A percentile compares a stretch with the other conserved stretches of the same genome.
Evolutionary conservation across 30 jellyfish, hydroid and myxozoan genomes (phyloP).

Genomic region (Catostylus mosaicus): DNA sequence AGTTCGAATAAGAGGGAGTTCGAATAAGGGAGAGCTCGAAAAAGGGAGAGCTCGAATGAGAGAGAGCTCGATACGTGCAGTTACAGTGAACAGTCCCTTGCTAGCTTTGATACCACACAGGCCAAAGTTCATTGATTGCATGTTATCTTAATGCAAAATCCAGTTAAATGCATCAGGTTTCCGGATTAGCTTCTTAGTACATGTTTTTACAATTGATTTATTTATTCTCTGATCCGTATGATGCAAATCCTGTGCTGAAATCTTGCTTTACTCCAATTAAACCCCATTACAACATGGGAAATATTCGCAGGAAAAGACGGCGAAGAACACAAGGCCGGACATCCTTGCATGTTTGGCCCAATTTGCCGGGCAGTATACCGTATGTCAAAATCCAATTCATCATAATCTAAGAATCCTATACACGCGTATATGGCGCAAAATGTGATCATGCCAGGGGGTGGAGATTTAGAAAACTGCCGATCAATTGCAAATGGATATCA

Average conservation of each 20-base stretch:
- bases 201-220: neutral
- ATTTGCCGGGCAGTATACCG: slow-evolving; percentile 10
- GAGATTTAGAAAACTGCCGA: neutral
- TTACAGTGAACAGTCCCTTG: too few relatives aligned
- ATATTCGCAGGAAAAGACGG: slow-evolving; percentile 39
- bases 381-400: neutral
- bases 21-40: too few relatives aligned
- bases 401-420: neutral
- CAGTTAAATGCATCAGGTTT: slow-evolving; percentile 2
- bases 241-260: slow-evolving; percentile 49
- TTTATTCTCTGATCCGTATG: slow-evolving; percentile 30
- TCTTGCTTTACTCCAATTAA: slow-evolving; percentile 23
- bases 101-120: too few relatives aligned
- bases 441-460: slow-evolving; percentile 1
- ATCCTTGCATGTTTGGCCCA: slow-evolving; percentile 56
- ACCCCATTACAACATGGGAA: slow-evolving; percentile 47
- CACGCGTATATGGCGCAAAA: neutral
- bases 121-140: slow-evolving; percentile 3
- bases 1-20: too few relatives aligned
- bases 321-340: slow-evolving; percentile 59
- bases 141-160: slow-evolving; percentile 5
- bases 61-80: too few relatives aligned
- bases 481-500: neutral
- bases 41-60: too few relatives aligned
- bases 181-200: slow-evolving; percentile 29